Evolutionary conservation across 2,888 invertebrate species (phyloP), one percentile per base, ranked within the genome.

Genomic region (Elgonia sp.): DNA sequence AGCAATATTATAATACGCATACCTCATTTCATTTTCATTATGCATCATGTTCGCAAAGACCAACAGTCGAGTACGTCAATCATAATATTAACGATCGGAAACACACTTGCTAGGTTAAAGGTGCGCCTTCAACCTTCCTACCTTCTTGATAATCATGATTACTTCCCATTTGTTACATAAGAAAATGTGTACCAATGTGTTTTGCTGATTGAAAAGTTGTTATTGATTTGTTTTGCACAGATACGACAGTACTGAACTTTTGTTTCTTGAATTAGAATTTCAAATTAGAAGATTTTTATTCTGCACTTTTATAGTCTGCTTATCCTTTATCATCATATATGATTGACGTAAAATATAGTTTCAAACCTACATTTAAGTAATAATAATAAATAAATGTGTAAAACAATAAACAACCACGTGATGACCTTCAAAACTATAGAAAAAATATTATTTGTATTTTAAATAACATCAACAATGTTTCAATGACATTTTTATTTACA

Each of bases 61-160:
- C 62, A 69, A 84, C 62, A 70, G 69, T 62, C 62, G 76, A 70
- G 57, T 73, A 57, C 79, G 84, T 84, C 84, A 84, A 84, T 84
- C 84, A 79, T 67, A 67, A 84, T 84, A 84, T 84, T 79, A 84
- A 84, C 79, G 79, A 73, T 84, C 79, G 84, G 84, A 84, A 84
- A 84, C 76, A 67, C 79, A 79, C 76, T 84, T 76, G 84, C 72
- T 79, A n/a, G n/a, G n/a, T n/a, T n/a, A n/a, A n/a, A 76, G 84
- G 84, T 84, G 84, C 67, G 84, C 53, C 79, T 70, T 50, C 84
- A 53, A 73, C 65, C 73, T 84, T 79, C 73, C 84, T 84, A 67
- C 84, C 84, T 72, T 39, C 79, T 73, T 62, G 55, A 77, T 77
- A 62, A 76, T 76, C 21, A 84, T 62, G 69, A 76, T 70, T 76